Conservation (phyloP, 2,888 invertebrate genomes). For the Catocala nupta region DNA sequence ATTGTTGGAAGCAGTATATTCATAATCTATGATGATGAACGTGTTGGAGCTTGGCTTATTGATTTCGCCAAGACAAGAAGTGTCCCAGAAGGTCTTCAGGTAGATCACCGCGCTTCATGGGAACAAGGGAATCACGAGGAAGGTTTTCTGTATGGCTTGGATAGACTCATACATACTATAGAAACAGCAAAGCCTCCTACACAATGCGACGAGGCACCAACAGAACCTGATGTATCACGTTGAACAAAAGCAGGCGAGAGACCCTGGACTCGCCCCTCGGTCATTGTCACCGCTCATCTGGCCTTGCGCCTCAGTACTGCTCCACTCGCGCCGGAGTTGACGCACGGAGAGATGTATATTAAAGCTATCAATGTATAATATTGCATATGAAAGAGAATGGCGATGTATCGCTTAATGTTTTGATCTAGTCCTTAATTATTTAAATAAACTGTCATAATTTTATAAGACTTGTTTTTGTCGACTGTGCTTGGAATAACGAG, state of each 20-base stretch:
- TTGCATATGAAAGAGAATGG: conserved; percentile 77
- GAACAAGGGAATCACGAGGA: conserved; percentile 98
- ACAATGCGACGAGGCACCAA: conserved; percentile 60
- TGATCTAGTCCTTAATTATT: conserved; percentile 81
- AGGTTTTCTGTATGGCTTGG: conserved; percentile 96
- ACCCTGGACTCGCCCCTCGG: conserved; percentile 78
- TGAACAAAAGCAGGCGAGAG: conserved; percentile 70
- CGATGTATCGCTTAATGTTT: conserved; percentile 74
- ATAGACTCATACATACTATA: conserved; percentile 93
- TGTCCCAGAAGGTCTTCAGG: conserved; percentile 89
- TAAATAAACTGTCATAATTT: conserved; percentile 60
- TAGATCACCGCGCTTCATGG: conserved; percentile 95
- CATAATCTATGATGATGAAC: conserved; percentile 95
- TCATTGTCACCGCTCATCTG: conserved; percentile 68
- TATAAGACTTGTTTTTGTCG: conserved; percentile 47
- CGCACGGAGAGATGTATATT: conserved; percentile 75
- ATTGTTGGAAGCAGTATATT: conserved; percentile 98
- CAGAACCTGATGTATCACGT: conserved; percentile 82
- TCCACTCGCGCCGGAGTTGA: conserved; percentile 62
- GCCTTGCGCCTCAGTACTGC: conserved; percentile 64
- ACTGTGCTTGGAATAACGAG: background rate
- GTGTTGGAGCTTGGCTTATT: conserved; percentile 97
- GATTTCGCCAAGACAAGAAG: conserved; percentile 98
- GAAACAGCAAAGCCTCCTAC: conserved; percentile 71
- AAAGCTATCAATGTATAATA: conserved; percentile 62